phyloP scores from a whole-genome alignment of 2,797 vertebrate species.

The Argentina silus region DNA sequence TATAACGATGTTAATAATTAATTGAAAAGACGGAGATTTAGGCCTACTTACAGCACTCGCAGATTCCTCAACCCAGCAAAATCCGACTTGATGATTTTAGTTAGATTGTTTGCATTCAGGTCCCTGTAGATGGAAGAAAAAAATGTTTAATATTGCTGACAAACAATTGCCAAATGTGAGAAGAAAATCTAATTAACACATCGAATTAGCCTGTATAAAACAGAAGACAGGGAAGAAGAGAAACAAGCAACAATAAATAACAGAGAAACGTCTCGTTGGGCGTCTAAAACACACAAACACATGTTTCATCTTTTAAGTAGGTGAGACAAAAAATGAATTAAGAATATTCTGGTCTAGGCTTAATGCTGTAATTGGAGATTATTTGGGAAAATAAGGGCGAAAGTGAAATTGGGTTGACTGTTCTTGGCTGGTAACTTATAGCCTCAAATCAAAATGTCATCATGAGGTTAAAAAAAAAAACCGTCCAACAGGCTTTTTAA shows the following conservation, averaged over 20 bases:
- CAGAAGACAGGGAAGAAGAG: too few relatives aligned
- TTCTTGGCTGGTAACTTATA: not conserved
- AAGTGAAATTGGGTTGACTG: not conserved
- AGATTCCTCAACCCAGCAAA: conserved; percentile 93
- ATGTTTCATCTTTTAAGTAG: too few relatives aligned
- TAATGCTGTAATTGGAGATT: not conserved
- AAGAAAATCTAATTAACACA: too few relatives aligned
- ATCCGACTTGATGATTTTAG: conserved; percentile 94
- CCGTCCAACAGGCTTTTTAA: conserved; percentile 43
- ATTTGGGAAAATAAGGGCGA: not conserved
- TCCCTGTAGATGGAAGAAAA: conserved; percentile 80
- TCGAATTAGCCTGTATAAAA: too few relatives aligned
- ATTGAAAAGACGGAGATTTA: too few relatives aligned
- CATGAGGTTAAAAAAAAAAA: not conserved
- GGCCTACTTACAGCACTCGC: conserved; percentile 92
- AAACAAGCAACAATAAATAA: not conserved
- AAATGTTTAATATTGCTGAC: not conserved
- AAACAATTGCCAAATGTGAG: too few relatives aligned
- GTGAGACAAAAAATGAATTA: not conserved
- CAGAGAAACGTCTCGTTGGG: too few relatives aligned
- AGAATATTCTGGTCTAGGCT: too few relatives aligned
- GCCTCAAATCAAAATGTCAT: not conserved
- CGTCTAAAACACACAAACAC: too few relatives aligned
- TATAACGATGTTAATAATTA: too few relatives aligned
- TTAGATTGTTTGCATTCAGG: conserved; percentile 98